A percentile compares a stretch with the other conserved stretches of the same genome.
Conservation (phyloP, 2,888 invertebrate genomes). For the Machimus rusticus region DNA sequence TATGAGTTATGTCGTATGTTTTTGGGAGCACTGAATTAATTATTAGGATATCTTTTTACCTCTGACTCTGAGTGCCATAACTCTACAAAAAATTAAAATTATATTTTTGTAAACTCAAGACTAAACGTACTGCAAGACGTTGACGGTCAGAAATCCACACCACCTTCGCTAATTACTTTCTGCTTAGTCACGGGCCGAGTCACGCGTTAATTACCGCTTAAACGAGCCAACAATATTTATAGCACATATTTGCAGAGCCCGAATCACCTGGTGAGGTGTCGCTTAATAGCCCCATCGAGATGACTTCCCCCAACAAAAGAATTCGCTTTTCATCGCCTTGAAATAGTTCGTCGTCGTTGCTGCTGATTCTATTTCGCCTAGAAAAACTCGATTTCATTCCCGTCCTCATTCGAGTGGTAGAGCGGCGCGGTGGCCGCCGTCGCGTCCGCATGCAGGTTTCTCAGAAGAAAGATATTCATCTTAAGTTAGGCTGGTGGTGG, state of each 20-base stretch:
- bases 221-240: not conserved
- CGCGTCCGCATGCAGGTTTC: not conserved
- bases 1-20: too few species aligned
- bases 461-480: not conserved
- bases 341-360: not conserved
- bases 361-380: not conserved
- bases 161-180: not conserved
- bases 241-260: not conserved
- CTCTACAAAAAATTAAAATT: too few species aligned
- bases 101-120: not conserved
- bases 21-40: too few species aligned
- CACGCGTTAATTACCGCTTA: not conserved
- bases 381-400: constrained; percentile 11
- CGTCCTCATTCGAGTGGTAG: not conserved
- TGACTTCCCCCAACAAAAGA: not conserved
- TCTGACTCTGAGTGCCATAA: too few species aligned
- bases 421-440: not conserved
- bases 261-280: not conserved
- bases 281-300: not conserved
- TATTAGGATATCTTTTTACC: too few species aligned
- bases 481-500: not conserved
- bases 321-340: not conserved
- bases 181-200: not conserved
- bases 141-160: not conserved
- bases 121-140: not conserved